A percentile compares a stretch with the other conserved stretches of the same genome.
Evolutionary conservation across 2,888 invertebrate species (phyloP).

Genomic region (Agrochola litura): DNA sequence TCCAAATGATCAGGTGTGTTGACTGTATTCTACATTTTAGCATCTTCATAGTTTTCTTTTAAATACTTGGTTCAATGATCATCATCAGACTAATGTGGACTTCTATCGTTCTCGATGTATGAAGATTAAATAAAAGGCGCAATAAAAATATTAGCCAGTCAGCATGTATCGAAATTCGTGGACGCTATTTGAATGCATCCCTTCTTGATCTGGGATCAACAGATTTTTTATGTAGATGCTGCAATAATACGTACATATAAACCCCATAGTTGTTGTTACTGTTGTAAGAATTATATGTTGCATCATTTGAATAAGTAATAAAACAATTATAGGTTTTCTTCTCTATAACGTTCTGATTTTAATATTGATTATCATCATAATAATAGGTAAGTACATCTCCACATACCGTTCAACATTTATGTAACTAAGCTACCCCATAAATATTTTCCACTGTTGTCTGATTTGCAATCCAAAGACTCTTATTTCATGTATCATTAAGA

Average conservation of each 20-base stretch:
- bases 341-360: conserved; percentile 18
- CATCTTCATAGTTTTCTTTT: not conserved
- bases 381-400: not conserved
- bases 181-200: not conserved
- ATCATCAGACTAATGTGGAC: not conserved
- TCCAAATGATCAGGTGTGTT: not conserved
- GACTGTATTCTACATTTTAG: not conserved
- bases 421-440: not conserved
- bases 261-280: not conserved
- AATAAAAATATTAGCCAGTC: no score
- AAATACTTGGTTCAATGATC: not conserved
- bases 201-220: no score
- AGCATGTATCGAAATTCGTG: no score
- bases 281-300: conserved; percentile 8
- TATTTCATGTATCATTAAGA: conserved; percentile 47
- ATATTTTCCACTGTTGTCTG: conserved; percentile 51
- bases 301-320: conserved; percentile 20
- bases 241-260: not conserved
- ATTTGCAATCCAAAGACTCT: conserved; percentile 34
- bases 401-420: conserved; percentile 36
- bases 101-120: not conserved
- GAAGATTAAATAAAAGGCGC: not conserved
- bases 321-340: conserved; percentile 16
- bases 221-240: not conserved
- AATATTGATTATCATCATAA: conserved; percentile 35